Conservation (phyloP, 2,888 invertebrate species). For the Hydropsyche betteni region DNA sequence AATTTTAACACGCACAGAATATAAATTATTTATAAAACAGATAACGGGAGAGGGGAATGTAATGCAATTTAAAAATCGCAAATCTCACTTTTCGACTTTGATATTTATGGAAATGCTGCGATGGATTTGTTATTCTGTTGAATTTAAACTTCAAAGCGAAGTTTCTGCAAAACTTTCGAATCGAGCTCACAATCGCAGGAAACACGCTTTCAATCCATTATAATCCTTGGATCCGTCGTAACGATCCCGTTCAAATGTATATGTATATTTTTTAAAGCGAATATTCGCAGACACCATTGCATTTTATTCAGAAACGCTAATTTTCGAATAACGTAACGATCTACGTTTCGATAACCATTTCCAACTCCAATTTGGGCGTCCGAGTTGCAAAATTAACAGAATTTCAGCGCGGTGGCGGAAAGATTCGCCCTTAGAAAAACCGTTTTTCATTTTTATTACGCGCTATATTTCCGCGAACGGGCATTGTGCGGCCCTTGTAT, state of each 20-base stretch:
- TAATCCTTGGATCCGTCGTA: conserved; percentile 5
- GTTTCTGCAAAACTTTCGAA: conserved; percentile 8
- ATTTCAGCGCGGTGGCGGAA: conserved; percentile 28
- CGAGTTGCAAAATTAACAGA: conserved; percentile 38
- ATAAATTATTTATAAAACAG: too few relatives aligned
- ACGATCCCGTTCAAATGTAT: neutral
- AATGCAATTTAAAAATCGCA: conserved; percentile 11
- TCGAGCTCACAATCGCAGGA: conserved; percentile 16
- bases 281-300: too few relatives aligned
- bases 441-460: conserved; percentile 41
- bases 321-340: too few relatives aligned
- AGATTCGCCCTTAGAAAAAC: conserved; percentile 41
- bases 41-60: too few relatives aligned
- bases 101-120: conserved; percentile 20
- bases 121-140: conserved; percentile 29
- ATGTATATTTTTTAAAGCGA: neutral
- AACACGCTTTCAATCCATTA: conserved; percentile 28
- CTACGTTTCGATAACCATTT: too few relatives aligned
- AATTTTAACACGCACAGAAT: too few relatives aligned
- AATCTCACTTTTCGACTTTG: conserved; percentile 19
- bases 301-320: too few relatives aligned
- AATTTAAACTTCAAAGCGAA: conserved; percentile 20
- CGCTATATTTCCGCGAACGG: conserved; percentile 23
- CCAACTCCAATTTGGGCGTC: conserved; percentile 13
- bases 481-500: conserved; percentile 1